These are phyloP conservation scores for Pachyuromys duprasi DNA, from an alignment of 2,797 vertebrate genomes.

Conservation along the genomic window DNA sequence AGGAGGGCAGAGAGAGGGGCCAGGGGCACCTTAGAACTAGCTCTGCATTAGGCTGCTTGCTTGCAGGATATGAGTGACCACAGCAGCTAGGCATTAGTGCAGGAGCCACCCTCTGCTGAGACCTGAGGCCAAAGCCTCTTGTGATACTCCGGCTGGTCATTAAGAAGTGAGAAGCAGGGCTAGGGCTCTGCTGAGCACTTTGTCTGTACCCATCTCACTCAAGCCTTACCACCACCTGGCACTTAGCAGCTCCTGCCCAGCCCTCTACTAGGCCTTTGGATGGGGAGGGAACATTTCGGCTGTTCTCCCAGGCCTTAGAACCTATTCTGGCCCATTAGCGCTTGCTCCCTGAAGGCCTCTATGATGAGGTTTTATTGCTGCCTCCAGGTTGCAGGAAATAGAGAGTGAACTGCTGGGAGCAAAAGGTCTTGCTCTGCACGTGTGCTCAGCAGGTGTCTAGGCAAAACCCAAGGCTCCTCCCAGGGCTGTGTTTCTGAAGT, in stretches of 20 bases:
- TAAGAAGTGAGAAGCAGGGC: not conserved
- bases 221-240: not conserved
- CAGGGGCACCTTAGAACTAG: not conserved
- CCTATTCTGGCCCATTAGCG: constrained; percentile 52
- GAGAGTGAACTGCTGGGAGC: not conserved
- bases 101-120: not conserved
- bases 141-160: not conserved
- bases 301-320: not conserved
- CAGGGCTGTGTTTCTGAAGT: not conserved
- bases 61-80: not conserved
- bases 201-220: not conserved
- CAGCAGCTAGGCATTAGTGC: not conserved
- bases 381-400: not conserved
- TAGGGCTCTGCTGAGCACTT: not conserved
- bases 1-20: not conserved
- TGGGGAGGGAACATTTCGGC: not conserved
- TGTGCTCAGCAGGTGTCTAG: not conserved
- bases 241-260: constrained; percentile 18
- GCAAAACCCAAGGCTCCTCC: not conserved
- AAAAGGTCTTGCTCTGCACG: not conserved
- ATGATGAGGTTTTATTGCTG: not conserved
- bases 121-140: not conserved
- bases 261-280: not conserved
- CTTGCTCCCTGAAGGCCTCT: not conserved
- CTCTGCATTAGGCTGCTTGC: not conserved